Conservation (phyloP, 1,140 invertebrate genomes). For the Drosophila seguyi region DNA sequence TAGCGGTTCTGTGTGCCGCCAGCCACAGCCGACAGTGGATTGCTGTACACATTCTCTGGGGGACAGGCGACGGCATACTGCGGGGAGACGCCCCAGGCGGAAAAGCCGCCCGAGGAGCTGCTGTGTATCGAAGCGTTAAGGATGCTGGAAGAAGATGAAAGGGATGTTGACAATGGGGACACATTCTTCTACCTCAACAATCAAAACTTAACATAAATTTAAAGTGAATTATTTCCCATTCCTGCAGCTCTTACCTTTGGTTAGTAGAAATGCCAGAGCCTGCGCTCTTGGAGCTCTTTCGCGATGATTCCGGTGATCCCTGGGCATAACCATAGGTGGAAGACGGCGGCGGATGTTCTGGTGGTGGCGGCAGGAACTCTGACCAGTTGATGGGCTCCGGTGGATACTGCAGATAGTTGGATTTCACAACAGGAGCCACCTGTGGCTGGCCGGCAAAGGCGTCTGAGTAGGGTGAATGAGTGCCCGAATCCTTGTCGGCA, state of each 20-base stretch:
- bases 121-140: conserved; percentile 83
- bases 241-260: conserved; percentile 63
- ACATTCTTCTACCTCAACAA: background rate
- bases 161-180: background rate
- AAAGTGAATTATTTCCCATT: background rate
- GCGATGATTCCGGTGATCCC: conserved; percentile 81
- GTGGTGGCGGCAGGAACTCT: conserved; percentile 92
- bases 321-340: conserved; percentile 77
- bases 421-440: conserved; percentile 73
- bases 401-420: conserved; percentile 86
- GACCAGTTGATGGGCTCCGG: conserved; percentile 90
- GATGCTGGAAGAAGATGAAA: conserved; percentile 42
- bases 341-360: conserved; percentile 91
- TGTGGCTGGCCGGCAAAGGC: conserved; percentile 56
- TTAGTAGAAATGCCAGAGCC: conserved; percentile 84
- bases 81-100: conserved; percentile 80
- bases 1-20: conserved; percentile 78
- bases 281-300: conserved; percentile 82
- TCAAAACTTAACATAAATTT: accelerated
- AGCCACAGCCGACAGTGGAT: conserved; percentile 76
- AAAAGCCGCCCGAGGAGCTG: conserved; percentile 83
- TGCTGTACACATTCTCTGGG: conserved; percentile 81
- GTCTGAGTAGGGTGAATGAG: conserved; percentile 85
- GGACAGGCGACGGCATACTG: conserved; percentile 66
- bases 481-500: conserved; percentile 86